These are phyloP conservation scores for Styela clava DNA, from an alignment of 23 tunicate genomes.

Conservation along the genomic window DNA sequence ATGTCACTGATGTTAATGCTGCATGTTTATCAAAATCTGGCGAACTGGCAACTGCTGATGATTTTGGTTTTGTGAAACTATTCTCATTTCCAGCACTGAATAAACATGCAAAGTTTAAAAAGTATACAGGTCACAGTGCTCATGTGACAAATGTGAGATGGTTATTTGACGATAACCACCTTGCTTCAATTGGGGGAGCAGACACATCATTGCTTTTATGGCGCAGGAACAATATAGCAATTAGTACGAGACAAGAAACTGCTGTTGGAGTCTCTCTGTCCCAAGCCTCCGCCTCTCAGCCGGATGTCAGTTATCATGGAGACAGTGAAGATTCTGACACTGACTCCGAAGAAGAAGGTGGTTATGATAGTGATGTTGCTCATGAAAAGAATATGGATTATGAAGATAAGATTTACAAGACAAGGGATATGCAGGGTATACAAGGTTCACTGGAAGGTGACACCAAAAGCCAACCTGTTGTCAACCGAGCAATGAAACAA, in stretches of 20 bases:
- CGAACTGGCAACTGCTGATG: slow-evolving; percentile 85
- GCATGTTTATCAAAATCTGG: slow-evolving; percentile 35
- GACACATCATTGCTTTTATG: slow-evolving; percentile 35
- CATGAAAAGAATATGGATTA: slow-evolving; percentile 91
- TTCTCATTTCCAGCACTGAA: slow-evolving; percentile 71
- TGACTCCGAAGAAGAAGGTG: slow-evolving; percentile 93
- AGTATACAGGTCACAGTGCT: slow-evolving; percentile 92
- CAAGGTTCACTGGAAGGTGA: neutral
- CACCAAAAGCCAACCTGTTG: slow-evolving; percentile 1
- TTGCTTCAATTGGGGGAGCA: slow-evolving; percentile 29
- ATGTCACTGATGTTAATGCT: slow-evolving; percentile 95
- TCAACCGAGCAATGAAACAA: slow-evolving; percentile 27
- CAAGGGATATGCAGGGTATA: slow-evolving; percentile 26
- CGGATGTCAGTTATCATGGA: slow-evolving; percentile 58
- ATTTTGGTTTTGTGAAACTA: slow-evolving; percentile 90
- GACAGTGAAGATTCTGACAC: slow-evolving; percentile 95
- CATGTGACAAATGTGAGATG: slow-evolving; percentile 95
- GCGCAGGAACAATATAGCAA: slow-evolving; percentile 17
- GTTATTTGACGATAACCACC: slow-evolving; percentile 34
- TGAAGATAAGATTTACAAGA: slow-evolving; percentile 53
- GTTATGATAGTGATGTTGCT: slow-evolving; percentile 94
- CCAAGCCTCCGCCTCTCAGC: neutral
- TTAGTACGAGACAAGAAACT: neutral
- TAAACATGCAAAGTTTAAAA: slow-evolving; percentile 87
- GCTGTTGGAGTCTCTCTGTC: neutral